Percentiles rank a stretch among this genome's conserved stretches.
These are phyloP conservation scores for Ferdinandea cuprea DNA, from an alignment of 2,888 invertebrate genomes.

Conservation along the genomic window DNA sequence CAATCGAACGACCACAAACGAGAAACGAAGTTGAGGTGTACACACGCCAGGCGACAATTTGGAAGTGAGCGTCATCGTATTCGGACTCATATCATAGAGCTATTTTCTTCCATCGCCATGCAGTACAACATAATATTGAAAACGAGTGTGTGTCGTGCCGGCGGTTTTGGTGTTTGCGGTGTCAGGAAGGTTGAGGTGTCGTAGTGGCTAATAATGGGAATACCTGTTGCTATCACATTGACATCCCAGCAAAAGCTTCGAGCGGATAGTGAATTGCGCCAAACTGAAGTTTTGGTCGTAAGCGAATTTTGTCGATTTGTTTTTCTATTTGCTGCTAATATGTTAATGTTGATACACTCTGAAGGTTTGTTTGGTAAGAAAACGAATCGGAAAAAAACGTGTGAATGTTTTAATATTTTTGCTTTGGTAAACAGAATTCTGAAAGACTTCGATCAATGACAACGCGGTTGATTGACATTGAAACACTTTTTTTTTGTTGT, in stretches of 20 bases:
- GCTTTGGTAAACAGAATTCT: constrained; percentile 37
- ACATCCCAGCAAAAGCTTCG: constrained; percentile 39
- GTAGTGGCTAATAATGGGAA: constrained; percentile 52
- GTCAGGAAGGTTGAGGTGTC: constrained; percentile 30
- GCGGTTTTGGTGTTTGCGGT: constrained; percentile 32
- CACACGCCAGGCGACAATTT: constrained; percentile 64
- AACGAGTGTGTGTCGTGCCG: constrained; percentile 24
- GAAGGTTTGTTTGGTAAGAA: constrained; percentile 26
- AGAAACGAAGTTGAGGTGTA: constrained; percentile 43
- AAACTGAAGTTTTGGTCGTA: constrained; percentile 19
- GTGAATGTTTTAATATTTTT: constrained; percentile 17
- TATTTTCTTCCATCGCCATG: constrained; percentile 40
- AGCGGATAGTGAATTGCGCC: background rate
- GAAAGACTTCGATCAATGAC: constrained; percentile 47
- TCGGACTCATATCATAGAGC: constrained; percentile 27
- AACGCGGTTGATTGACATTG: constrained; percentile 46
- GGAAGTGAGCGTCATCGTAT: constrained; percentile 49
- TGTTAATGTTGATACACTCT: constrained; percentile 19
- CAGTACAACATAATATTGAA: no score
- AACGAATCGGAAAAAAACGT: constrained; percentile 3
- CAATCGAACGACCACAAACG: constrained; percentile 40
- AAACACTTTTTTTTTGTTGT: constrained; percentile 12
- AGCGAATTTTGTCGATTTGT: constrained; percentile 32
- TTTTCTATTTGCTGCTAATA: constrained; percentile 26
- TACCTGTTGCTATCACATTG: constrained; percentile 54